phyloP scores from a whole-genome alignment of 1,140 invertebrate species.

The Coelopa frigida region DNA sequence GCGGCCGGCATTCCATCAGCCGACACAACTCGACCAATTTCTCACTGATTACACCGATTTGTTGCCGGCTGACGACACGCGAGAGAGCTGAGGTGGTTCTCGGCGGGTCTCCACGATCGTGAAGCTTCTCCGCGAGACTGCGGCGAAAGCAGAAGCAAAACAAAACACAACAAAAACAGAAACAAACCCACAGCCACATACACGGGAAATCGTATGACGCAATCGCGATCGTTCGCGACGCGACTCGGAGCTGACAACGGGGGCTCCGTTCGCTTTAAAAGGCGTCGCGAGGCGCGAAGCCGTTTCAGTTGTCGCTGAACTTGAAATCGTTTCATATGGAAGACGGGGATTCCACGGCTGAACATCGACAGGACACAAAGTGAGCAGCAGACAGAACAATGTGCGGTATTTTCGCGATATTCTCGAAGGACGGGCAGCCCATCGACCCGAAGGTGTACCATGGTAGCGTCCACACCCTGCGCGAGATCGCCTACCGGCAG shows the following conservation, averaged over 20 bases:
- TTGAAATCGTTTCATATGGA: not conserved
- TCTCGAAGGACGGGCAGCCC: conserved; percentile 25
- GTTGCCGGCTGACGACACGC: too few species aligned
- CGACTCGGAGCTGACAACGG: too few species aligned
- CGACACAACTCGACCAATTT: too few species aligned
- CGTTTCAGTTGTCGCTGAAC: conserved; percentile 13
- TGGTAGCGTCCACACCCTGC: conserved; percentile 24
- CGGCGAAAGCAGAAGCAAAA: too few species aligned
- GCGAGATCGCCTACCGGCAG: conserved; percentile 38
- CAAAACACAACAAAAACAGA: too few species aligned
- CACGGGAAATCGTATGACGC: conserved; percentile 18
- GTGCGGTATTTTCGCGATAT: conserved; percentile 44
- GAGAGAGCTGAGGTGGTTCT: too few species aligned
- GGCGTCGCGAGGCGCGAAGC: not conserved
- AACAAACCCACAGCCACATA: too few species aligned
- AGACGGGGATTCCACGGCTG: not conserved
- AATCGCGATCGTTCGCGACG: conserved; percentile 19
- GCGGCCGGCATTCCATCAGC: too few species aligned
- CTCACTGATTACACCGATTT: too few species aligned
- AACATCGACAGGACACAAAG: too few species aligned
- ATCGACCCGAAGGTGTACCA: conserved; percentile 18
- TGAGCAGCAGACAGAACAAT: conserved; percentile 16
- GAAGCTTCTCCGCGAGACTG: too few species aligned
- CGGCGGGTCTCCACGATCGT: too few species aligned
- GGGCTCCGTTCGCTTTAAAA: conserved; percentile 9